Percentiles rank a stretch among this genome's conserved stretches.
Conservation (phyloP, 2,113 vertebrate genomes). For the Oncorhynchus keta region DNA sequence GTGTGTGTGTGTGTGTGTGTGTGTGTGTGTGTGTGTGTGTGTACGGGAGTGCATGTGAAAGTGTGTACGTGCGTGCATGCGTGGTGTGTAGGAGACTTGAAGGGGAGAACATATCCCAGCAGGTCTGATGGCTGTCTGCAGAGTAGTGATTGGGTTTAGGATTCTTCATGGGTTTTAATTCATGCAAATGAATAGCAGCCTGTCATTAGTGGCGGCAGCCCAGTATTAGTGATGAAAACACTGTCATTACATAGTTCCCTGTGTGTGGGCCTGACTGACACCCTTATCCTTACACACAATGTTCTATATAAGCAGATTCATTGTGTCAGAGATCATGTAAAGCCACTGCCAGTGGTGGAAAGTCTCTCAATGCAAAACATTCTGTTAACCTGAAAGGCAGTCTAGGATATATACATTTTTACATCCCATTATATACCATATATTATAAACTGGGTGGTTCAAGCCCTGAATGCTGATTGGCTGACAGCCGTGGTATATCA, state of each 20-base stretch:
- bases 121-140: constrained; percentile 36
- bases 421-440: too few species aligned
- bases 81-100: constrained; percentile 11
- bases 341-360: background rate
- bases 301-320: constrained; percentile 16
- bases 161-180: constrained; percentile 69
- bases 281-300: constrained; percentile 60
- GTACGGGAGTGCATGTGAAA: constrained; percentile 36
- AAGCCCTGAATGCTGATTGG: too few species aligned
- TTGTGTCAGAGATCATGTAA: background rate
- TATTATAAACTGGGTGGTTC: too few species aligned
- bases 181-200: constrained; percentile 64
- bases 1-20: background rate
- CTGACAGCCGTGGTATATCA: too few species aligned
- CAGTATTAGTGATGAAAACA: constrained; percentile 69
- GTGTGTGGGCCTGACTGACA: constrained; percentile 51
- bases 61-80: constrained; percentile 7
- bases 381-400: too few species aligned
- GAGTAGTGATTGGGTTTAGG: constrained; percentile 33
- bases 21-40: background rate
- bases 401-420: too few species aligned
- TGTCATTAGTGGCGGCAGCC: constrained; percentile 70
- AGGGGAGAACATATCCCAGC: constrained; percentile 49
- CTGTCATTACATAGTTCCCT: constrained; percentile 51
- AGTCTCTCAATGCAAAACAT: too few species aligned